A percentile compares a stretch with the other conserved stretches of the same genome.
These are phyloP conservation scores for Anoplolepis gracilipes DNA, from an alignment of 1,140 invertebrate species.

Conservation along the genomic window DNA sequence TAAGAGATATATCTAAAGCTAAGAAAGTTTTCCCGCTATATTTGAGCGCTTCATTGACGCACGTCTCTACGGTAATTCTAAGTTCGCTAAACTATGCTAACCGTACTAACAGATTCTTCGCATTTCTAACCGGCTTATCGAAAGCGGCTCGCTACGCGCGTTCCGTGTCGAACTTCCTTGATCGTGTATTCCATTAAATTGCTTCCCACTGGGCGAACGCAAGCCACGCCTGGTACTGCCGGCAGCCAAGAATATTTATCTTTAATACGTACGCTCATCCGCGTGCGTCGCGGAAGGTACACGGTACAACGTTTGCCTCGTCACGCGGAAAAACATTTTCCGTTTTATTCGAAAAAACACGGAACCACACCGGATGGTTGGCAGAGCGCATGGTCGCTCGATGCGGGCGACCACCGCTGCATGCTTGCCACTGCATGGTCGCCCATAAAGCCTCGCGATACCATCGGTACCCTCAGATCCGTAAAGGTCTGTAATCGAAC, in stretches of 20 bases:
- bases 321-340: slow-evolving; percentile 62
- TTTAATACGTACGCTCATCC: slow-evolving; percentile 60
- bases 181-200: slow-evolving; percentile 61
- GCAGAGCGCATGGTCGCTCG: neutral
- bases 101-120: slow-evolving; percentile 46
- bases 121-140: slow-evolving; percentile 57
- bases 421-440: slow-evolving; percentile 60
- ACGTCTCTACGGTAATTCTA: neutral
- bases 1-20: neutral
- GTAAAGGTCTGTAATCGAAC: slow-evolving; percentile 67
- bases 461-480: slow-evolving; percentile 49
- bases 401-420: slow-evolving; percentile 54
- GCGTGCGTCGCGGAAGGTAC: slow-evolving; percentile 51
- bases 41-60: neutral
- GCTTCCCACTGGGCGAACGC: slow-evolving; percentile 43
- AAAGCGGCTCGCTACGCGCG: slow-evolving; percentile 30
- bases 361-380: slow-evolving; percentile 52
- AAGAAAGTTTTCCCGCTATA: neutral
- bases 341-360: slow-evolving; percentile 48
- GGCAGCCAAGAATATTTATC: slow-evolving; percentile 61
- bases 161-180: slow-evolving; percentile 45
- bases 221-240: slow-evolving; percentile 43
- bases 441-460: slow-evolving; percentile 54
- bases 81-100: slow-evolving; percentile 32
- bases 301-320: slow-evolving; percentile 35